These are phyloP conservation scores for Polypedilum vanderplanki DNA, from an alignment of 1,140 invertebrate genomes.

Conservation along the genomic window DNA sequence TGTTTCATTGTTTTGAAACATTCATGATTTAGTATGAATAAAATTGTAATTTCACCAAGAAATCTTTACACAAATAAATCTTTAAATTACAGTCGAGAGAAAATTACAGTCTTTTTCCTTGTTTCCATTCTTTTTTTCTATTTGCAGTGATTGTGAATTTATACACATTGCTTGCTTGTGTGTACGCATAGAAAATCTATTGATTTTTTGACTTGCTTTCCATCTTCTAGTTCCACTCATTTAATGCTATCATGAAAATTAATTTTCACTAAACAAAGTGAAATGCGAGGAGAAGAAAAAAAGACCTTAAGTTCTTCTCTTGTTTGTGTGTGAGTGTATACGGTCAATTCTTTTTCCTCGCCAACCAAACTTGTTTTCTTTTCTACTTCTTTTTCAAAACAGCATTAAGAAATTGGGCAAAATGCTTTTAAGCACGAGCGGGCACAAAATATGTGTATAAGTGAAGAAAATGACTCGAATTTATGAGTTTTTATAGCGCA, in stretches of 20 bases:
- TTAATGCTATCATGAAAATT: conserved; percentile 13
- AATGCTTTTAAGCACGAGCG: conserved; percentile 11
- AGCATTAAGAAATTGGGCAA: neutral
- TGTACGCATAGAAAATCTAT: neutral
- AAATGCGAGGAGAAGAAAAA: neutral
- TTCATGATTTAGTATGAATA: too few species aligned
- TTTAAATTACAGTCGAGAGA: too few species aligned
- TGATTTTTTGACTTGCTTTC: neutral
- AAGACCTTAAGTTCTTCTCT: neutral
- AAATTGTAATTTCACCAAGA: too few species aligned
- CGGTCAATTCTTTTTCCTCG: neutral
- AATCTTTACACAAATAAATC: too few species aligned
- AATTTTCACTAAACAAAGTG: neutral
- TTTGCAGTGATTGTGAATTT: neutral
- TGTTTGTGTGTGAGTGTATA: neutral
- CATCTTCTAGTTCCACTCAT: neutral
- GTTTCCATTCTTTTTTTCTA: neutral
- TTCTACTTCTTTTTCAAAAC: neutral
- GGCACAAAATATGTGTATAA: neutral
- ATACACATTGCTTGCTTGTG: neutral
- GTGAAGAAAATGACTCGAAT: too few species aligned
- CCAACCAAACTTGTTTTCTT: too few species aligned
- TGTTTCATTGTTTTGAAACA: too few species aligned
- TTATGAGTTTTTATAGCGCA: too few species aligned
- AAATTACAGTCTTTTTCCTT: neutral